Base-by-base conservation (phyloP, 2,888 invertebrate genomes). In the Eupithecia subfuscata region DNA sequence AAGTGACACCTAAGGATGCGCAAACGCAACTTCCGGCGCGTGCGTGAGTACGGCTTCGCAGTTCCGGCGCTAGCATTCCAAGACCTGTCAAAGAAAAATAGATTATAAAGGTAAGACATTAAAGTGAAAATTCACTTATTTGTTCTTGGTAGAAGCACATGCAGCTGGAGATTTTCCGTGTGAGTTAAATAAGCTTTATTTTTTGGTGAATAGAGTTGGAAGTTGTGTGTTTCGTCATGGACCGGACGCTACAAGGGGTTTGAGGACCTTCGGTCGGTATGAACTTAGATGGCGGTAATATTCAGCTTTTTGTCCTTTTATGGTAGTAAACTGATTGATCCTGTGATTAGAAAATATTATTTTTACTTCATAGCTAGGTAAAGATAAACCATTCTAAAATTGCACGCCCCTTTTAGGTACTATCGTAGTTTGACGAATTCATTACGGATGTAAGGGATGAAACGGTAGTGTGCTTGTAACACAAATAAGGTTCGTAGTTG, bases 41-140 rank as follows among this genome's bases (percentile, higher is more conserved):
- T 92, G 93, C 90, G 88, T 87, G 90, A 92, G 92, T 92, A 90
- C 87, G 94, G 94, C 93, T 94, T 94, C 94, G 73, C 83, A 86
- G 92, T 94, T 94, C 94, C 94, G 94, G 83, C 81, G 40, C 48
- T 67, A 78, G 70, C 73, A 71, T 74, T 75, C 60, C 70, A 48
- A 74, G 11, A 48, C 9, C 69, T 64, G 14, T 22, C 52, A 77
- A 14, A 25, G 65, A 12, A 80, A 73, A 71, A 68, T 70, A 22
- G n/a, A 79, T 75, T 56, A 40, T 81, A 77, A 69, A 0, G 1
- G 0, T 0, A 0, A 22, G 0, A 11, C 0, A 18, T 48, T 34
- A 75, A 18, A 68, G 25, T 22, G 1, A 12, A 40, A 25, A 45
- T 25, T 68, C 12, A 25, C 11, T 16, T 56, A 22, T 0, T 52